Evolutionary conservation across 2,888 invertebrate species (phyloP), one percentile per base, ranked within the genome.

Genomic region (Stratiomys singularior): DNA sequence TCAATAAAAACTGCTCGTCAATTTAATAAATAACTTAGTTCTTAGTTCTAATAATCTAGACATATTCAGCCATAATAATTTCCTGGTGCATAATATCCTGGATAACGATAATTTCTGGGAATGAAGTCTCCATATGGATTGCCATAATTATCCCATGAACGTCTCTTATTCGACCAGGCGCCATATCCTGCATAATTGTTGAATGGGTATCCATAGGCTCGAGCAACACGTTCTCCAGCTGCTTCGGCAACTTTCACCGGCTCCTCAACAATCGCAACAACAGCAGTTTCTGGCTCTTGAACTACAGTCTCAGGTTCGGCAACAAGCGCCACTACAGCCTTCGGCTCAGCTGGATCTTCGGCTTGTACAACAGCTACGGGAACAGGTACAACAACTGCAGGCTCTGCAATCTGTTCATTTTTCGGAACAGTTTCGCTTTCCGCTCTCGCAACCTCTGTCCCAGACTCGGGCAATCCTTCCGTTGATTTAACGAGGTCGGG

Each of bases 211-310:
- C 37, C 66, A 25, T 69, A 69, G 79, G 81, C 82, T 4, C 72
- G 81, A 13, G 77, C 83, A 1, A 27, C 80, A 0, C 79, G 76
- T 0, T 78, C 80, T 9, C 71, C 78, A 11, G 78, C 78, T 1
- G 80, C 81, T 21, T 25, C 78, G 1, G 77, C 82, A 0, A 82
- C 58, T 72, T 78, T 79, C 74, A 77, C 69, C 7, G 47, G 64
- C 9, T 69, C 47, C 13, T 46, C 69, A 15, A 46, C 47, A 23
- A 69, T 30, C 21, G 69, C 47, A 15, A 46, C 47, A 3, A 69
- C 23, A 47, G 69, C 23, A 11, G 23, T 9, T 47, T 69, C 47
- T 46, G 69, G 47, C 28, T 64, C 64, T 21, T 15, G 60, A 28
- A 25, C 58, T 25, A n/a, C n/a, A n/a, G 13, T 44, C 44, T 9